Evolutionary conservation across 2,797 vertebrate genomes (phyloP), one percentile per base, ranked within the genome.

Genomic region (Girardinus metallicus): DNA sequence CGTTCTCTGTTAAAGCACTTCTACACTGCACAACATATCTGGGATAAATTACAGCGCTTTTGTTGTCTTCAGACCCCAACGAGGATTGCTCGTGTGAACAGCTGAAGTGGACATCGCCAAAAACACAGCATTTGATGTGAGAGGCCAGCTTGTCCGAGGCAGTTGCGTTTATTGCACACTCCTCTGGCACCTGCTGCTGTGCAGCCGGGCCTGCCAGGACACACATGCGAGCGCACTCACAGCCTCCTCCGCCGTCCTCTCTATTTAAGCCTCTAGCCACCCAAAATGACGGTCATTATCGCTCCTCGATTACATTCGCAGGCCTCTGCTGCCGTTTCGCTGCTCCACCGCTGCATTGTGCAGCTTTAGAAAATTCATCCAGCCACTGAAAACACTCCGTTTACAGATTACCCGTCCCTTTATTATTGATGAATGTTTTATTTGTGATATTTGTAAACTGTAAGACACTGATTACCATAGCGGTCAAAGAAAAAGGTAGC

Each of bases 151-250:
- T 95, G 92, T 94, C 91, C 92, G 91, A 90, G 92, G 90, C 90
- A 93, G 90, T 94, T 91, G 86, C 93, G 92, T 96, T 96, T 95
- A 95, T 95, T 93, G 93, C 88, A 89, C 93, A 92, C 93, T 94
- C 92, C 84, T 93, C 90, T 95, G 94, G 94, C 95, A 95, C 94
- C 94, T 95, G 94, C 94, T 95, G 91, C 86, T 87, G 76, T 4
- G 74, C 79, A 83, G 78, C 47, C 47, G 71, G 41, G 87, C 91
- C 94, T 94, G 96, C 91, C 94, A 97, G 87, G 85, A 74, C 78
- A 85, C 80, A 68, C 78, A 78, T 81, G 76, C 31, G 77, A 74
- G 83, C 47, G 47, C 77, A 73, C 89, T 68, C 66, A 81, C 64
- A 75, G 46, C 49, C 83, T 83, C 86, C 82, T 81, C 88, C 85